Conservation (phyloP, 2,113 vertebrate genomes). For the Fukomys damarensis region DNA sequence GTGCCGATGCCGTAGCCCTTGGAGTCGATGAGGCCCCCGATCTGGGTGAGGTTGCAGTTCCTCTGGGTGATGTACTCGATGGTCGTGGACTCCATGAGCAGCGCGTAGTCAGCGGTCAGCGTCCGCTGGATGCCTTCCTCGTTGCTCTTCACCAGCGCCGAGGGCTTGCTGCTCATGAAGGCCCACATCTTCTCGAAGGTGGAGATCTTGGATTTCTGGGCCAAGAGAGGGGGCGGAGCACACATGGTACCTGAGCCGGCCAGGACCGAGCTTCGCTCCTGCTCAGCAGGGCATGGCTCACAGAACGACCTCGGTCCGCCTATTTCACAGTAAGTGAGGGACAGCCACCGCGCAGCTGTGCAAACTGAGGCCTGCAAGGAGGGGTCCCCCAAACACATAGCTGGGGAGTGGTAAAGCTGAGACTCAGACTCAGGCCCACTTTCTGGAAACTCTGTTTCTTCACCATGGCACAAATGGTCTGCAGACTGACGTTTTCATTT, state of each 20-base stretch:
- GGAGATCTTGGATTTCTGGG: slow-evolving; percentile 98
- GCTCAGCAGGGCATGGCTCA: accelerated
- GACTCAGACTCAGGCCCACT: too few relatives aligned
- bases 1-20: slow-evolving; percentile 99
- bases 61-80: slow-evolving; percentile 97
- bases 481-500: not conserved
- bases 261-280: accelerated
- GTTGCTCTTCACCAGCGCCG: slow-evolving; percentile 95
- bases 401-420: not conserved
- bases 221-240: not conserved
- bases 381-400: too few relatives aligned
- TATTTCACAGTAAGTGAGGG: not conserved
- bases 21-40: slow-evolving; percentile 97
- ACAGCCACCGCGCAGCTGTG: not conserved
- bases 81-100: slow-evolving; percentile 98
- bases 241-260: not conserved
- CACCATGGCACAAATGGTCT: not conserved
- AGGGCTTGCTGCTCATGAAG: slow-evolving; percentile 98
- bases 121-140: slow-evolving; percentile 98
- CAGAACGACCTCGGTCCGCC: accelerated
- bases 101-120: slow-evolving; percentile 95
- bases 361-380: not conserved
- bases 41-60: slow-evolving; percentile 99
- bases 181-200: slow-evolving; percentile 99
- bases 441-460: not conserved